phyloP scores from a whole-genome alignment of 2,113 vertebrate species.

The Paramisgurnus dabryanus region DNA sequence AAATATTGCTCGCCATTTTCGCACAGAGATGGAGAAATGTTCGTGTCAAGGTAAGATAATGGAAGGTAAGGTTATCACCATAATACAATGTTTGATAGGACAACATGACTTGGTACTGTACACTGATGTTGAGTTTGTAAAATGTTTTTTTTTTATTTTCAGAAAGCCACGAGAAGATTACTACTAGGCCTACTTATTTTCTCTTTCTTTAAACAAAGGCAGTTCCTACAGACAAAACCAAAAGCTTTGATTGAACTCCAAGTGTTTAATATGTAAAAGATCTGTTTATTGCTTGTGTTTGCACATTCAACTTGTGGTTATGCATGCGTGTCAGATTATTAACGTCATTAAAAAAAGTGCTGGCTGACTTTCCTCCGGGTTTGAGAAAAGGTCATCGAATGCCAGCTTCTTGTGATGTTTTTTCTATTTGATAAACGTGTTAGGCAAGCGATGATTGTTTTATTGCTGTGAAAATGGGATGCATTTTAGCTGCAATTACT shows the following conservation, averaged over 20 bases:
- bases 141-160: too few relatives aligned
- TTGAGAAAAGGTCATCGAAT: conserved; percentile 24
- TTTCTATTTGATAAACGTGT: not conserved
- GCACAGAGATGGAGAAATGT: not conserved
- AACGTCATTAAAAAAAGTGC: conserved; percentile 12
- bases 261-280: not conserved
- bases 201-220: too few relatives aligned
- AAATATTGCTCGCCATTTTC: not conserved
- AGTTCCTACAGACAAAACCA: too few relatives aligned
- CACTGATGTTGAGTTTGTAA: too few relatives aligned
- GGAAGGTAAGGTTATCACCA: too few relatives aligned
- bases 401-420: not conserved
- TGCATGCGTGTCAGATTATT: conserved; percentile 5
- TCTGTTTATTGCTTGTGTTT: not conserved
- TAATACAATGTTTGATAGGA: too few relatives aligned
- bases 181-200: too few relatives aligned
- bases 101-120: too few relatives aligned
- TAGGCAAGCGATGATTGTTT: not conserved
- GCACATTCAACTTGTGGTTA: not conserved
- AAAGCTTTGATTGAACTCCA: too few relatives aligned
- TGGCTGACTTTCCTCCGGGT: not conserved
- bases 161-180: too few relatives aligned
- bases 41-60: too few relatives aligned
- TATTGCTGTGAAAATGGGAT: not conserved
- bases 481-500: not conserved